These are phyloP conservation scores for Sebastes glaucus DNA, from an alignment of 2,797 vertebrate genomes.

Conservation along the genomic window DNA sequence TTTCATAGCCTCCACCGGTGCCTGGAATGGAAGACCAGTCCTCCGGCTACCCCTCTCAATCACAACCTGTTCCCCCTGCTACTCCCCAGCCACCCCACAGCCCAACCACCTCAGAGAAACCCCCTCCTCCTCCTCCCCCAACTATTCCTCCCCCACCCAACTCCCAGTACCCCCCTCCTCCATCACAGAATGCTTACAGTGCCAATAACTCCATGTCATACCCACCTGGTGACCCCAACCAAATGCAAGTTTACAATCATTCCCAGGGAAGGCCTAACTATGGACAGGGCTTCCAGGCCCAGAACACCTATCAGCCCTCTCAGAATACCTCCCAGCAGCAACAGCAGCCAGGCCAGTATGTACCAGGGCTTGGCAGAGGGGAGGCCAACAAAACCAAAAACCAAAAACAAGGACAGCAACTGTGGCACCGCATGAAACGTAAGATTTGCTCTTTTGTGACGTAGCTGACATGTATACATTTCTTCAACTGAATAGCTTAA, in stretches of 20 bases:
- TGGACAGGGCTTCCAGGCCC: slow-evolving; percentile 75
- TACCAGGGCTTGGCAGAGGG: slow-evolving; percentile 68
- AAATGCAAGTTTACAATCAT: slow-evolving; percentile 79
- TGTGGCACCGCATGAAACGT: slow-evolving; percentile 95
- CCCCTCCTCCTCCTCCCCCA: slow-evolving; percentile 79
- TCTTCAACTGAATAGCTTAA: not conserved
- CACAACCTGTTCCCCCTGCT: slow-evolving; percentile 77
- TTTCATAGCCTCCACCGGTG: slow-evolving; percentile 77
- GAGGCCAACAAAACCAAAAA: slow-evolving; percentile 82
- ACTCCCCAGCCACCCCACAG: slow-evolving; percentile 84
- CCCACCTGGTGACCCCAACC: slow-evolving; percentile 73
- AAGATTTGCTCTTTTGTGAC: slow-evolving; percentile 16
- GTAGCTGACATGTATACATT: not conserved
- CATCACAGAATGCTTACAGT: slow-evolving; percentile 76
- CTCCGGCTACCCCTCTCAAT: slow-evolving; percentile 76
- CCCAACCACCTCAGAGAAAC: slow-evolving; percentile 82
- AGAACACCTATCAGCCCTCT: slow-evolving; percentile 72
- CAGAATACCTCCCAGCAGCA: slow-evolving; percentile 74
- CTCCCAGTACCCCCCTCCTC: slow-evolving; percentile 75
- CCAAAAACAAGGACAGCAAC: slow-evolving; percentile 87
- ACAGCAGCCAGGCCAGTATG: slow-evolving; percentile 69
- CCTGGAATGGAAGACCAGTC: slow-evolving; percentile 84
- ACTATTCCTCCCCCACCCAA: slow-evolving; percentile 79
- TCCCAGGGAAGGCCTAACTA: slow-evolving; percentile 77
- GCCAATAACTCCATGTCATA: slow-evolving; percentile 76